Conservation (phyloP, 2,113 vertebrate species). For the Chrysochloris asiatica region DNA sequence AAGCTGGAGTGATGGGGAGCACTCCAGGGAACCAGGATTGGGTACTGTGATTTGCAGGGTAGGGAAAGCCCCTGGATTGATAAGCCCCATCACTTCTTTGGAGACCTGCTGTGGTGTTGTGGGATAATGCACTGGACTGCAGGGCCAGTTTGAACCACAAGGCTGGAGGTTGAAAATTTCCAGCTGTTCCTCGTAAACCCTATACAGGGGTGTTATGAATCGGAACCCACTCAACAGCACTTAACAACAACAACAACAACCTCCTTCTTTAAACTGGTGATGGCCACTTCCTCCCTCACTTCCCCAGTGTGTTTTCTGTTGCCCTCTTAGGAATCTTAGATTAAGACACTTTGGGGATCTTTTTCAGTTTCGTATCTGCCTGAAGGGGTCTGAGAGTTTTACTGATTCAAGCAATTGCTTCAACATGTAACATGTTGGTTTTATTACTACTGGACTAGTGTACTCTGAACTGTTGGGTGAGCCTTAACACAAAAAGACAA, state of each 20-base stretch:
- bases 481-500: background rate
- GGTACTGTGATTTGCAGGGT: background rate
- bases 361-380: slow-evolving; percentile 5
- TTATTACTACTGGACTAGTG: background rate
- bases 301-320: background rate
- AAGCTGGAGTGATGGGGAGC: background rate
- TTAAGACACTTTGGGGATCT: background rate
- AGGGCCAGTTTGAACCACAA: no score
- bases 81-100: no score
- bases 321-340: background rate
- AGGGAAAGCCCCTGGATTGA: background rate
- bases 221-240: no score
- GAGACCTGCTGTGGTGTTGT: no score
- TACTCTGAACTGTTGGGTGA: background rate
- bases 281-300: background rate
- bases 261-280: background rate
- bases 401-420: background rate
- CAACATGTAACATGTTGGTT: background rate
- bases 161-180: no score
- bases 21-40: background rate
- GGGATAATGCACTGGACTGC: no score
- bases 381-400: background rate
- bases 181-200: no score
- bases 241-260: no score
- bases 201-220: no score